Conservation (phyloP, 92 coral and sea anemone genomes). For the Heliopora coerulea region DNA sequence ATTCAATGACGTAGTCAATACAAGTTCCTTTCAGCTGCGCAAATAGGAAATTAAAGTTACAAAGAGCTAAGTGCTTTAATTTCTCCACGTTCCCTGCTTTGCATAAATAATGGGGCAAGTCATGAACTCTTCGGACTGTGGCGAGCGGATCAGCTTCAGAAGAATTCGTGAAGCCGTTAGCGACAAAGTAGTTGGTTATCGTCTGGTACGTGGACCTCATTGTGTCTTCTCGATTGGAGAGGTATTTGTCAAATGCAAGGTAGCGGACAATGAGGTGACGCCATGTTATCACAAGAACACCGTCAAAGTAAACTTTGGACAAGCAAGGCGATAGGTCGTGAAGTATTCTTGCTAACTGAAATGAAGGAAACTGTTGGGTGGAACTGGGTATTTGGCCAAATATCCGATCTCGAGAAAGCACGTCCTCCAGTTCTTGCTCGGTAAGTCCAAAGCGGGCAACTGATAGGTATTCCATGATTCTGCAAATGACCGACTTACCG, state of each 20-base stretch:
- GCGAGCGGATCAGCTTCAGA: constrained; percentile 76
- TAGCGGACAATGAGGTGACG: constrained; percentile 79
- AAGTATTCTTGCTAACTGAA: constrained; percentile 66
- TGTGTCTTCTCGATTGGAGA: constrained; percentile 46
- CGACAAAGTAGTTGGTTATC: constrained; percentile 61
- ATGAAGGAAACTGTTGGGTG: constrained; percentile 69
- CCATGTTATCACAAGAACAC: constrained; percentile 80
- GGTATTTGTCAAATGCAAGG: constrained; percentile 74
- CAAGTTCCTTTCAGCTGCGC: constrained; percentile 74
- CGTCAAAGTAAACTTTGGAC: constrained; percentile 66
- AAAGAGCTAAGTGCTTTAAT: constrained; percentile 59
- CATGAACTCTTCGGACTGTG: constrained; percentile 14
- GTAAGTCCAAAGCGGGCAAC: constrained; percentile 78
- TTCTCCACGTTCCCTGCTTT: constrained; percentile 25
- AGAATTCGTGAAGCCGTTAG: constrained; percentile 70
- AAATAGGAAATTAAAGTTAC: constrained; percentile 80
- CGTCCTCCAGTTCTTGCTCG: constrained; percentile 81
- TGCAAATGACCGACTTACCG: constrained; percentile 63
- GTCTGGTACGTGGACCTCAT: constrained; percentile 19
- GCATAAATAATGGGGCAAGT: constrained; percentile 39
- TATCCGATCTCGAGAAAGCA: constrained; percentile 77
- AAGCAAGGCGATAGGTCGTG: constrained; percentile 74
- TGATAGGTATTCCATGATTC: constrained; percentile 70
- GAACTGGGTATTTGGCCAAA: constrained; percentile 78
- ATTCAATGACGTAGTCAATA: constrained; percentile 78